Percentiles rank a stretch among this genome's conserved stretches.
Conservation (phyloP, 92 coral and sea anemone genomes). For the Diadumene lineata region DNA sequence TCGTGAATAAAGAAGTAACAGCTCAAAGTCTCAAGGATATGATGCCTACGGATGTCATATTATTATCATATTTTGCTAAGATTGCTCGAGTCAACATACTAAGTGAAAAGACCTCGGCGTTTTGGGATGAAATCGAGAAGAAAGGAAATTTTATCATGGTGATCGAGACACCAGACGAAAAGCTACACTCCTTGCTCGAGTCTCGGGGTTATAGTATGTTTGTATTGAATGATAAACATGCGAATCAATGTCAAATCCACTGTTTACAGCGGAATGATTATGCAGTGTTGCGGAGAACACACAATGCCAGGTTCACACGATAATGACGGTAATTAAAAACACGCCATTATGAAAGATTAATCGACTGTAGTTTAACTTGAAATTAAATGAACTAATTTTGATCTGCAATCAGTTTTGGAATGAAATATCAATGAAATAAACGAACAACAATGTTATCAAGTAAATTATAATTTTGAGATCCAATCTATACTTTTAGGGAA, state of each 20-base stretch:
- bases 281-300: conserved; percentile 13
- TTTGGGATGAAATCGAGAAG: conserved; percentile 54
- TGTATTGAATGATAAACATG: conserved; percentile 2
- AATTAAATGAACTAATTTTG: too few species aligned
- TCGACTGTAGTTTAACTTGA: too few species aligned
- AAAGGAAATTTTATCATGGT: conserved; percentile 64
- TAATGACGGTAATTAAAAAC: too few species aligned
- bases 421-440: too few species aligned
- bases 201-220: conserved; percentile 26
- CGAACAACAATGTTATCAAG: too few species aligned
- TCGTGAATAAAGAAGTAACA: conserved; percentile 33
- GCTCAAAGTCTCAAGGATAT: conserved; percentile 24
- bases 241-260: conserved; percentile 9
- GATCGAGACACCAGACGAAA: conserved; percentile 36
- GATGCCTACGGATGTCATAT: conserved; percentile 48
- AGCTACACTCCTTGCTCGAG: conserved; percentile 17
- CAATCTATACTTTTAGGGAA: too few species aligned
- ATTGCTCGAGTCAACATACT: conserved; percentile 10
- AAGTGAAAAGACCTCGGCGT: conserved; percentile 20
- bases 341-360: too few species aligned
- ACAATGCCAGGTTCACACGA: neutral
- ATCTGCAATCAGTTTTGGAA: too few species aligned
- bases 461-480: too few species aligned
- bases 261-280: conserved; percentile 27
- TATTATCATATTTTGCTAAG: conserved; percentile 50